A percentile compares a stretch with the other conserved stretches of the same genome.
Evolutionary conservation across 2,797 vertebrate species (phyloP).

Genomic region (Botia almorhae): DNA sequence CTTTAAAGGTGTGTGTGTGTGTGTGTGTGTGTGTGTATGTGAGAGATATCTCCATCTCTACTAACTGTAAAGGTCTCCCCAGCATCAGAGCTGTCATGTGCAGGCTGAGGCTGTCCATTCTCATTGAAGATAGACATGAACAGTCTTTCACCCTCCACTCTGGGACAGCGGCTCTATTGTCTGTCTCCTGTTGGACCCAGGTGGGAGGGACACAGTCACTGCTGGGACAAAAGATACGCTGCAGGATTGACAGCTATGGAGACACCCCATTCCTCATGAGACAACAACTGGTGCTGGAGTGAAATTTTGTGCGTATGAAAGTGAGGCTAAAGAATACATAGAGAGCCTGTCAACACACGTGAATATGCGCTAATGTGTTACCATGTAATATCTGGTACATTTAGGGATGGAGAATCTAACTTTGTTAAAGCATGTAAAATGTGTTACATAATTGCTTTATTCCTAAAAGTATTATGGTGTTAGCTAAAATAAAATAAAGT

Average conservation of each 20-base stretch:
- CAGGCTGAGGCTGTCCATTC: slow-evolving; percentile 62
- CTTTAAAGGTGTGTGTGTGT: not conserved
- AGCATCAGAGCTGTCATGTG: slow-evolving; percentile 61
- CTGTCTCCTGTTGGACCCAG: slow-evolving; percentile 60
- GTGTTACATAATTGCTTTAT: not conserved
- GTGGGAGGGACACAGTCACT: slow-evolving; percentile 64
- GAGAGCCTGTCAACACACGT: not conserved
- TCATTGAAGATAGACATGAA: slow-evolving; percentile 68
- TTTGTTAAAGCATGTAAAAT: not conserved
- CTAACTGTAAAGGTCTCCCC: slow-evolving; percentile 58
- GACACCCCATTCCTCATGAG: slow-evolving; percentile 70
- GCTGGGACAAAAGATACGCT: slow-evolving; percentile 75
- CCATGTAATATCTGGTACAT: not conserved
- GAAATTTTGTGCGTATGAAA: slow-evolving; percentile 60
- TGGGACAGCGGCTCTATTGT: slow-evolving; percentile 73
- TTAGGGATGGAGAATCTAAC: not conserved
- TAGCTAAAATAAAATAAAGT: not conserved
- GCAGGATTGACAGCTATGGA: slow-evolving; percentile 69
- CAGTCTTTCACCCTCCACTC: slow-evolving; percentile 73
- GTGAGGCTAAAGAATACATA: slow-evolving; percentile 35
- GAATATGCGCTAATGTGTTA: slow-evolving; percentile 16
- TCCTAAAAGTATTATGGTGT: not conserved
- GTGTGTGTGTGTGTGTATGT: not conserved
- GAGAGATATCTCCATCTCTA: slow-evolving; percentile 36
- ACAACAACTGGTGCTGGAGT: slow-evolving; percentile 71